A percentile compares a stretch with the other conserved stretches of the same genome.
Conservation (phyloP, 2,113 vertebrate genomes). For the Sturnira hondurensis region DNA sequence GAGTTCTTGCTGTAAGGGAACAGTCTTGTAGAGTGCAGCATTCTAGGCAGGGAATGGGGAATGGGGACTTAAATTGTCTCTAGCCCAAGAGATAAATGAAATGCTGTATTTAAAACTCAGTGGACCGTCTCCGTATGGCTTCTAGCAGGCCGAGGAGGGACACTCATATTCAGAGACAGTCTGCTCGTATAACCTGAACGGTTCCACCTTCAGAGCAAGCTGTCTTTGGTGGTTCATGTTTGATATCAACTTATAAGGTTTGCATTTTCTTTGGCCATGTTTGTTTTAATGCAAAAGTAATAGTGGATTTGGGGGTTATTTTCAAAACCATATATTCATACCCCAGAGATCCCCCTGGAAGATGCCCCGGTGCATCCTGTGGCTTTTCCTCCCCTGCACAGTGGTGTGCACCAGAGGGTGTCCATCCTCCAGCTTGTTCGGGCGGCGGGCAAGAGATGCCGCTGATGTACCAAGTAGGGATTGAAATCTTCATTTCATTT, state of each 20-base stretch:
- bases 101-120: not conserved
- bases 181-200: not conserved
- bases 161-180: not conserved
- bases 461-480: not conserved
- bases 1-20: not conserved
- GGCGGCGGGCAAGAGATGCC: not conserved
- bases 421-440: not conserved
- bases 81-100: not conserved
- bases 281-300: not conserved
- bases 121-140: not conserved
- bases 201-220: not conserved
- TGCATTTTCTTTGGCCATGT: not conserved
- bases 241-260: not conserved
- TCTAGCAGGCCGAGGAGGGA: not conserved
- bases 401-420: too few species aligned
- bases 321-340: not conserved
- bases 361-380: not conserved
- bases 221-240: not conserved
- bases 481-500: not conserved
- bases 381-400: not conserved
- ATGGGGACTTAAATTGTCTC: not conserved
- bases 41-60: not conserved
- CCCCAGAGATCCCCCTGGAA: not conserved
- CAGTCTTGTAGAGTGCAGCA: not conserved
- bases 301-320: not conserved